Conservation (phyloP, 2,113 vertebrate species). For the Phrynocephalus versicolor region DNA sequence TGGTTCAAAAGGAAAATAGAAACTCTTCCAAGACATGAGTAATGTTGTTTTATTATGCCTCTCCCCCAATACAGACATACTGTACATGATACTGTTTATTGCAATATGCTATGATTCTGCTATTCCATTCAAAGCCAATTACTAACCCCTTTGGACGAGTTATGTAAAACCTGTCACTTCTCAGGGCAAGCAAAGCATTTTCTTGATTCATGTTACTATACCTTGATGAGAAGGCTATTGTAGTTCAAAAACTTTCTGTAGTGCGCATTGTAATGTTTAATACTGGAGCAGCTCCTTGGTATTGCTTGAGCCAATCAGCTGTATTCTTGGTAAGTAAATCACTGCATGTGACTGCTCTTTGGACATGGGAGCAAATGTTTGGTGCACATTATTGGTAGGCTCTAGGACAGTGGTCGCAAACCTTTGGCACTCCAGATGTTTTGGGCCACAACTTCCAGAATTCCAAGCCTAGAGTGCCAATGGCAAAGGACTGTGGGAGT, state of each 20-base stretch:
- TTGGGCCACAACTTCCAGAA: no score
- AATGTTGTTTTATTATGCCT: conserved; percentile 25
- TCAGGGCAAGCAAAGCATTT: neutral
- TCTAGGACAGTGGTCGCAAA: no score
- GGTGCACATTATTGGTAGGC: neutral
- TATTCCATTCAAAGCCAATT: conserved; percentile 5
- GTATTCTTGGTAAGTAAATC: conserved; percentile 30
- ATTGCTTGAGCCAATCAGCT: conserved; percentile 13
- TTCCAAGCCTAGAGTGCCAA: no score
- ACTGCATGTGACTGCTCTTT: neutral
- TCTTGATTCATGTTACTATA: neutral
- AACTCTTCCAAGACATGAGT: conserved; percentile 21
- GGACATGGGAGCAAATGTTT: neutral
- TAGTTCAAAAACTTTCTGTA: neutral
- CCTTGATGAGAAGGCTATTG: neutral
- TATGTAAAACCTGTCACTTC: neutral
- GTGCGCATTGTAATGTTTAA: neutral
- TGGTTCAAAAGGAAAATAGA: conserved; percentile 26
- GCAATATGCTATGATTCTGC: neutral
- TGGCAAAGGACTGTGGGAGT: no score
- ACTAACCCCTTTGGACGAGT: neutral
- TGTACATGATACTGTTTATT: conserved; percentile 3
- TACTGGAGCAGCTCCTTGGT: neutral
- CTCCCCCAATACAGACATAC: neutral
- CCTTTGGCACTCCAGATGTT: no score